Conservation (phyloP, 2,888 invertebrate species). For the Monochamus alternatus region DNA sequence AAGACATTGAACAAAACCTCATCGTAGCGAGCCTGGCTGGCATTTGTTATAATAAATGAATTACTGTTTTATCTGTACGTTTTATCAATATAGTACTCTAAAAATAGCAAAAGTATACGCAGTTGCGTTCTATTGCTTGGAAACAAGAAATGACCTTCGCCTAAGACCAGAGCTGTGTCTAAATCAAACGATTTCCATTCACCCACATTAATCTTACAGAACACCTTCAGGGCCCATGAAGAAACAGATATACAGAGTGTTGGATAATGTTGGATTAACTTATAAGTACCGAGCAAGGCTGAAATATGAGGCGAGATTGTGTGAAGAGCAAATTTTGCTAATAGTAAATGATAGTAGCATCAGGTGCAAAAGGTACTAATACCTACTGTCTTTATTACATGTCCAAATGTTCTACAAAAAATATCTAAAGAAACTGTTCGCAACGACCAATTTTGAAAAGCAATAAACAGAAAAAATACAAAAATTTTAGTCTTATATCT, state of each 20-base stretch:
- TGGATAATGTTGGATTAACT: neutral
- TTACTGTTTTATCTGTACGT: slow-evolving; percentile 16
- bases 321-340: too few relatives aligned
- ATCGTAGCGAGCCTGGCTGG: neutral
- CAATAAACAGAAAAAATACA: too few relatives aligned
- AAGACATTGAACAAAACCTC: neutral
- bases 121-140: slow-evolving; percentile 25
- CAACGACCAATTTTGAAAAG: too few relatives aligned
- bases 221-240: slow-evolving; percentile 3
- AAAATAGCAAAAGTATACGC: slow-evolving; percentile 7
- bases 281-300: too few relatives aligned
- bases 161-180: slow-evolving; percentile 24
- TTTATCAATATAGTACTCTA: slow-evolving; percentile 13
- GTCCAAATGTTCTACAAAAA: too few relatives aligned
- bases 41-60: neutral
- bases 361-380: too few relatives aligned
- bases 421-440: too few relatives aligned
- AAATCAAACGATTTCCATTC: slow-evolving; percentile 49
- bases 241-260: slow-evolving; percentile 6
- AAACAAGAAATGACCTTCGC: slow-evolving; percentile 41
- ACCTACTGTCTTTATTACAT: too few relatives aligned
- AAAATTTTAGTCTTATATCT: too few relatives aligned
- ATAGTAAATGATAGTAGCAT: too few relatives aligned
- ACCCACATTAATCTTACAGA: slow-evolving; percentile 47
- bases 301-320: too few relatives aligned